Evolutionary conservation across 1,140 invertebrate genomes (phyloP).

Genomic region (Cepaea nemoralis): DNA sequence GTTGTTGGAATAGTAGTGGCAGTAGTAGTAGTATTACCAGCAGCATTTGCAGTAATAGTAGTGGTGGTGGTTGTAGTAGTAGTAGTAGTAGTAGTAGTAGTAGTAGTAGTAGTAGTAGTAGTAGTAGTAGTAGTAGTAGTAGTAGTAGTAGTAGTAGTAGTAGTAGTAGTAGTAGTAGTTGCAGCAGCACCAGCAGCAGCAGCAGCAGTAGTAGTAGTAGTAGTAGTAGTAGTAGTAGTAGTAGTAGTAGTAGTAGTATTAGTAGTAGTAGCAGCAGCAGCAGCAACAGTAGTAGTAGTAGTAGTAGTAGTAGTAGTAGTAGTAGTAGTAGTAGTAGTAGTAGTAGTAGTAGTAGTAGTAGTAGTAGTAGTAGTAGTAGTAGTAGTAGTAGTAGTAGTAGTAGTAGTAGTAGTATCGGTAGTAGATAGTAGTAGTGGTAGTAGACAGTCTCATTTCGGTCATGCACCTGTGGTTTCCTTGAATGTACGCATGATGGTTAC

Average conservation of each 20-base stretch:
- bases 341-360: conserved; percentile 21
- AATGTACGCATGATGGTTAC: not conserved
- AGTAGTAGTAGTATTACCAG: no score
- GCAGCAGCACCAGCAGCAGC: not conserved
- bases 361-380: conserved; percentile 4
- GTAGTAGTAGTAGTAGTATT: no score
- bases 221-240: conserved; percentile 16
- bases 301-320: conserved; percentile 15
- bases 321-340: conserved; percentile 1
- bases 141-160: conserved; percentile 21
- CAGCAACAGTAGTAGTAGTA: conserved; percentile 14
- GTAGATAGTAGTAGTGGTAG: no score
- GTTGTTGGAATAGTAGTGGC: no score
- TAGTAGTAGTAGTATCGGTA: no score
- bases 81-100: no score
- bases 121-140: conserved; percentile 1
- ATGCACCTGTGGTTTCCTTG: no score
- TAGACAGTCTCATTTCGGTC: no score
- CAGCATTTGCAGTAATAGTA: no score
- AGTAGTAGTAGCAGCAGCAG: no score
- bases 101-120: not conserved
- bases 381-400: not conserved
- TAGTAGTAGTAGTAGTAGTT: conserved; percentile 17
- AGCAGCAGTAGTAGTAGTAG: not conserved
- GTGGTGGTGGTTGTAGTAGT: no score